phyloP scores from a whole-genome alignment of 2,113 vertebrate genomes.

The Pangasianodon gigas region DNA sequence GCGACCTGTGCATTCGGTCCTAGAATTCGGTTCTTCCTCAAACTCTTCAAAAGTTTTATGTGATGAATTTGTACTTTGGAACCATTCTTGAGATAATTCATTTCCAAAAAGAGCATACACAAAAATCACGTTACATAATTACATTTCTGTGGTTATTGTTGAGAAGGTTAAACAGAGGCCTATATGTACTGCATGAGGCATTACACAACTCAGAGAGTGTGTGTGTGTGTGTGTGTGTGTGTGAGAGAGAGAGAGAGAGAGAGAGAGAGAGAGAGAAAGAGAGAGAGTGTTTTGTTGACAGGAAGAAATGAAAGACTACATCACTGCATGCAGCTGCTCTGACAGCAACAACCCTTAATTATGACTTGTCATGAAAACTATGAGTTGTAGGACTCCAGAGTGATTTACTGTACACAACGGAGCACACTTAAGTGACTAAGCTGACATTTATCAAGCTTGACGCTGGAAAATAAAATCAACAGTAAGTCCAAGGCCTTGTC shows the following conservation, averaged over 20 bases:
- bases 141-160: conserved; percentile 14
- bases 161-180: not conserved
- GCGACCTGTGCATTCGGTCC: not conserved
- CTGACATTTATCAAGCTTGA: conserved; percentile 27
- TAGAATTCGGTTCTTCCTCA: not conserved
- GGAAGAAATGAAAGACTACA: conserved; percentile 33
- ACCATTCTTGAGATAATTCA: not conserved
- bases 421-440: not conserved
- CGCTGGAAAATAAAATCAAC: conserved; percentile 11
- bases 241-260: not conserved
- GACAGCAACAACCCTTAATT: conserved; percentile 35
- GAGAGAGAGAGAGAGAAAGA: not conserved
- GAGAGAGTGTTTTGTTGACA: conserved; percentile 2
- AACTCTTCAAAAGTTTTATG: not conserved
- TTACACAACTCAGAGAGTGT: not conserved
- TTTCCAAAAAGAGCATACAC: not conserved
- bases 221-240: no score
- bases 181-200: not conserved
- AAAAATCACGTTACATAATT: conserved; percentile 1
- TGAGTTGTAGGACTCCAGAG: not conserved
- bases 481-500: not conserved
- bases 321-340: conserved; percentile 17
- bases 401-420: conserved; percentile 16
- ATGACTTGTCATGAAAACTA: conserved; percentile 40
- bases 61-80: not conserved